Base-by-base conservation (phyloP, 2,797 vertebrate genomes). In the Coreius guichenoti region DNA sequence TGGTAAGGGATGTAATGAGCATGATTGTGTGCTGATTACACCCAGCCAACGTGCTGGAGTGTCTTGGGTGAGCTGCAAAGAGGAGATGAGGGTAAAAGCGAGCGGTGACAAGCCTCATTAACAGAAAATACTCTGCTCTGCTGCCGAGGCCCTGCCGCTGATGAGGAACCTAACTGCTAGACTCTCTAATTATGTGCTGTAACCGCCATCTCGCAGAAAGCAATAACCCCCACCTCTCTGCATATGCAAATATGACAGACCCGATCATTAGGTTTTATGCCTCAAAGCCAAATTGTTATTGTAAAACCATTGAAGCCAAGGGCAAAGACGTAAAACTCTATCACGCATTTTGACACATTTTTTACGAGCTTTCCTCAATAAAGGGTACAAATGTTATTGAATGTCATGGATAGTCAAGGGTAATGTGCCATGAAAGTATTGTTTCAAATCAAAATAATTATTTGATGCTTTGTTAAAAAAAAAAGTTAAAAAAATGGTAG, bases 191-290 rank as follows among this genome's bases (percentile, higher is more conserved):
- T 95, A 95, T 47, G 83, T 87, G 87, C 92, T 92, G 91, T 93
- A 93, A 94, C 93, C 91, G 89, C 87, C 80, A 87, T 91, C 92
- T 92, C 90, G 63, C 91, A 89, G 92, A 91, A 90, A 91, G 91
- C 92, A 93, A 94, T 94, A 94, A 94, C 91, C 91, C 90, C 89
- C 89, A 90, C 91, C 72, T 92, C 92, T 92, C 92, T 90, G 93
- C 92, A 92, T 94, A 95, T 95, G 95, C 94, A 95, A 95, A 95
- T 95, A 94, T 94, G 93, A 94, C 94, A 93, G 92, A 93, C 92
- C 92, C 92, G 92, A 95, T 96, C 94, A 95, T 95, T 95, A 95
- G 94, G 92, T 94, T 94, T 94, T 94, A 94, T 94, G 93, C 94
- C 93, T 94, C 92, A 90, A 92, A 93, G 90, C 91, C 91, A 94